Evolutionary conservation across 2,113 vertebrate species (phyloP).

Genomic region (Ondatra zibethicus): DNA sequence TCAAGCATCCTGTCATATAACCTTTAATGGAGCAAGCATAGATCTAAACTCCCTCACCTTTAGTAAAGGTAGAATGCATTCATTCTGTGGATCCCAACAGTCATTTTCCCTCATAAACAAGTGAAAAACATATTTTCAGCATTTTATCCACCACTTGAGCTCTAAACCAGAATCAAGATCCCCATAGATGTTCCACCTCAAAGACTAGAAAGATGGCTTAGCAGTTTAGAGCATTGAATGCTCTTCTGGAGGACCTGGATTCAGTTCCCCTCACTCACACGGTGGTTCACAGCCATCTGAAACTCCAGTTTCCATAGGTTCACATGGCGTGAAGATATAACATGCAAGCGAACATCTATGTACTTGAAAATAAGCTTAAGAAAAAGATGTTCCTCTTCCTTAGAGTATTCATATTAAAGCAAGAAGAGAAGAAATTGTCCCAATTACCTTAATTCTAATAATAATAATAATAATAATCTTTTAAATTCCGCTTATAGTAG

Average conservation of each 20-base stretch:
- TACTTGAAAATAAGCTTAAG: neutral
- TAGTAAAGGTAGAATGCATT: too few species aligned
- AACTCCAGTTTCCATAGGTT: neutral
- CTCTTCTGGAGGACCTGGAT: neutral
- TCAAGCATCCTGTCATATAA: too few species aligned
- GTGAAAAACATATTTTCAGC: neutral
- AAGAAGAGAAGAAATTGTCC: neutral
- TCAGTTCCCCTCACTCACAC: neutral
- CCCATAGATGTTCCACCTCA: neutral
- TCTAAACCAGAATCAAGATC: conserved; percentile 16
- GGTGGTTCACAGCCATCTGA: neutral
- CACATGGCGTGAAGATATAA: neutral
- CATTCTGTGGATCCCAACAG: too few species aligned
- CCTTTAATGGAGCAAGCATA: too few species aligned
- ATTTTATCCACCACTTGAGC: neutral
- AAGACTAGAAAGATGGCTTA: neutral
- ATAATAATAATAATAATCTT: neutral
- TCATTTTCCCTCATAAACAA: neutral
- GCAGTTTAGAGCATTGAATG: neutral
- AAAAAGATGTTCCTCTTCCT: neutral
- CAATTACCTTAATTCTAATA: neutral
- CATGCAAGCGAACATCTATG: neutral
- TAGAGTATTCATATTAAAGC: neutral
- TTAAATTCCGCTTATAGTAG: neutral
- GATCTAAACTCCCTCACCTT: too few species aligned